Base-by-base conservation (phyloP, 1,140 invertebrate species). In the Eupristina koningsbergeri region DNA sequence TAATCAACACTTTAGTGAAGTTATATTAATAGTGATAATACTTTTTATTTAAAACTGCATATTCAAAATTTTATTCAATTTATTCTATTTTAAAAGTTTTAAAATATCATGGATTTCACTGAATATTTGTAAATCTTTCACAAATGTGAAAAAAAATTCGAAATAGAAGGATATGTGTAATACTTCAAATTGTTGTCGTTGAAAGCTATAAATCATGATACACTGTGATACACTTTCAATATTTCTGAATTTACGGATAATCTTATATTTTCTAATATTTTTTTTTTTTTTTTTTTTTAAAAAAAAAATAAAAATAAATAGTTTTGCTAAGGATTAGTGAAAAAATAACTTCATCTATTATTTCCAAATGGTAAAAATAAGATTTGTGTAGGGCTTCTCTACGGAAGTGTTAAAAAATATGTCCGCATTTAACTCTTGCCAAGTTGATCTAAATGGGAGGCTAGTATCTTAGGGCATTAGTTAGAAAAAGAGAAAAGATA, bases 401-500 rank as follows among this genome's bases (percentile, higher is more conserved):
- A 36, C 22, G 64, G 64, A 22, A 36, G 64, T 22, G 64, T 69
- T 22, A 41, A 36, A 71, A 67, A 71, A 71, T 71, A 41, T 71
- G 29, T 71, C 26, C 19, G 9, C 26, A 3, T 26, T 71, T 71
- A 39, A 39, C 22, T 26, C 26, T 41, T n/a, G 19, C 39, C 19
- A 41, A 11, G 67, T 71, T 71, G 39, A 71, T 71, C 36, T 71
- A 71, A 71, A 41, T 41, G 36, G 67, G 39, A 71, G n/a, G 36
- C 8, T 19, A 26, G 29, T 0, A 71, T 41, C 36, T 71, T 39
- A 41, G 0, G n/a, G 26, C 36, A 41, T 41, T 71, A 41, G 67
- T 41, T 41, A 71, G 67, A 71, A 71, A 71, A 31, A 71, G 67
- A 71, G 67, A 41, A 71, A 41, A n/a, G 67, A 41, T 41, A 71